Percentiles rank a stretch among this genome's conserved stretches.
Evolutionary conservation across 2,113 vertebrate genomes (phyloP).

Genomic region (Zosterops hypoxanthus): DNA sequence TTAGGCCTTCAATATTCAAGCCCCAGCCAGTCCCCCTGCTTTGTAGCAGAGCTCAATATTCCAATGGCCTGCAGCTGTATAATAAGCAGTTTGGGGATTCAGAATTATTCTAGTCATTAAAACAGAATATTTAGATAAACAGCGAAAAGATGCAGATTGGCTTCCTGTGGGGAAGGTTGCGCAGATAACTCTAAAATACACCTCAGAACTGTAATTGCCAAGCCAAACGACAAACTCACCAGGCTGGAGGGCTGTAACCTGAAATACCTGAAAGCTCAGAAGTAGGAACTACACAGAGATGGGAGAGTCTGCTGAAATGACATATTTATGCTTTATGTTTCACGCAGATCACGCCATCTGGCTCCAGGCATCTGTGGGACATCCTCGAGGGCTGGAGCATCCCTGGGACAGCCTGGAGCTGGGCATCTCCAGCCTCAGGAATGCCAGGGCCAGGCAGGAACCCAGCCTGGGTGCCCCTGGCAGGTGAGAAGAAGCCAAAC

Average conservation of each 20-base stretch:
- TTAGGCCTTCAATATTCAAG: background rate
- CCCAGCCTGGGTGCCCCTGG: fast-evolving
- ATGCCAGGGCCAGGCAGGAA: fast-evolving
- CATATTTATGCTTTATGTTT: background rate
- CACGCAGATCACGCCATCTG: background rate
- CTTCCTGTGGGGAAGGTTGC: background rate
- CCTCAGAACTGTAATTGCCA: background rate
- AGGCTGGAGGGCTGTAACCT: background rate
- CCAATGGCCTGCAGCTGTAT: slow-evolving; percentile 30
- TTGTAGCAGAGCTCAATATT: slow-evolving; percentile 12
- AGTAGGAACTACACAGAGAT: background rate
- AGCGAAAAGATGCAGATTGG: slow-evolving; percentile 11
- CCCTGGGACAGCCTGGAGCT: background rate
- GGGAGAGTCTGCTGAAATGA: background rate
- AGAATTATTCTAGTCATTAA: slow-evolving; percentile 32
- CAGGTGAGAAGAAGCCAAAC: background rate
- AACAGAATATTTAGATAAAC: slow-evolving; percentile 35
- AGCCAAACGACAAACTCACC: background rate
- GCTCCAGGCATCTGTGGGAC: fast-evolving
- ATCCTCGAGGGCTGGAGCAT: fast-evolving
- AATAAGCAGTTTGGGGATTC: slow-evolving; percentile 4
- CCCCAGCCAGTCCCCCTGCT: background rate
- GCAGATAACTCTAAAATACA: background rate
- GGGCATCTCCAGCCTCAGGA: background rate
- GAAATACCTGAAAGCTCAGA: background rate